Evolutionary conservation across 2,888 invertebrate species (phyloP).

Genomic region (Chrysina gloriosa): DNA sequence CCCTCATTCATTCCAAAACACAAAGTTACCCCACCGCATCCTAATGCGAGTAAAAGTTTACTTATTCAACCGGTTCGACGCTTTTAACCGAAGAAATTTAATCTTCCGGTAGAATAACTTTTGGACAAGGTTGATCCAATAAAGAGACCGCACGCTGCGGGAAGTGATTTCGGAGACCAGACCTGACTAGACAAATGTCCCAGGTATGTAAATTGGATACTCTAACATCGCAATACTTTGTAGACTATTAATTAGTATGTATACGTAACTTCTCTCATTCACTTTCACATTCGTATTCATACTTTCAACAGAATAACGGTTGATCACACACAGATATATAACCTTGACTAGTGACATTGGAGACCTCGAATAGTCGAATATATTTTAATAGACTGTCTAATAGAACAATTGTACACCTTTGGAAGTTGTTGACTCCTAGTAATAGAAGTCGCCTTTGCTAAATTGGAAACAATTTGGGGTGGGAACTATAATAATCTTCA

Average conservation of each 20-base stretch:
- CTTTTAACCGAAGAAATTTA: conserved; percentile 20
- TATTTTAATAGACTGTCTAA: too few species aligned
- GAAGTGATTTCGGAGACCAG: conserved; percentile 4
- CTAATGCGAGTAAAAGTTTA: conserved; percentile 30
- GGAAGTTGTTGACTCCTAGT: too few species aligned
- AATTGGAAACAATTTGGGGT: too few species aligned
- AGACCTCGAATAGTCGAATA: too few species aligned
- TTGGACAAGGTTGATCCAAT: conserved; percentile 19
- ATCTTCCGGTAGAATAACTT: conserved; percentile 28
- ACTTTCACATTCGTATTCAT: background rate
- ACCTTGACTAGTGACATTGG: too few species aligned
- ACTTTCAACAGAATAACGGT: background rate
- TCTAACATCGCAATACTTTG: background rate
- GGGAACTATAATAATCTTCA: too few species aligned
- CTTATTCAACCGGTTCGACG: conserved; percentile 6
- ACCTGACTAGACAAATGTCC: background rate
- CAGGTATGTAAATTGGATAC: conserved; percentile 6
- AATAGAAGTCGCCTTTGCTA: too few species aligned
- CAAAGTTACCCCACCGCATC: conserved; percentile 19
- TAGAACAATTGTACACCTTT: background rate
- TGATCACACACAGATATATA: too few species aligned
- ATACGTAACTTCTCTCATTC: background rate
- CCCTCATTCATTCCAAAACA: background rate
- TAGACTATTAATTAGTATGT: background rate
- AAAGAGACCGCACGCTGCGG: conserved; percentile 17